These are phyloP conservation scores for Cyaniris semiargus DNA, from an alignment of 2,888 invertebrate genomes.

Conservation along the genomic window DNA sequence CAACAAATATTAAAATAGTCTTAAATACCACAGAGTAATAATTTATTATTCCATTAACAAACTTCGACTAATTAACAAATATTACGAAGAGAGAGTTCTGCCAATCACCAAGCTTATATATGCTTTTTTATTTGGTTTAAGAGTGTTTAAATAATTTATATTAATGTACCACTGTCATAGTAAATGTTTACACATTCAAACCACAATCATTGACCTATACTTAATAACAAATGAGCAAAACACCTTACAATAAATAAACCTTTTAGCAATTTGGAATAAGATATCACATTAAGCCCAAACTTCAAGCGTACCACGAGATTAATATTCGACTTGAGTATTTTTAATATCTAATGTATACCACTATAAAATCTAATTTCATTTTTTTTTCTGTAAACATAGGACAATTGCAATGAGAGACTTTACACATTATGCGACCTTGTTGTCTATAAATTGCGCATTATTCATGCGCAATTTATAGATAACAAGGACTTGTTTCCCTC, in stretches of 20 bases:
- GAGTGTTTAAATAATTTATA: background rate
- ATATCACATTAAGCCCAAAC: slow-evolving; percentile 29
- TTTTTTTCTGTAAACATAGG: background rate
- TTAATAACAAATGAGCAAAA: slow-evolving; percentile 10
- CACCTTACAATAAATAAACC: background rate
- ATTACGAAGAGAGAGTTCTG: background rate
- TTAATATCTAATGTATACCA: slow-evolving; percentile 29
- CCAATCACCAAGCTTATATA: background rate
- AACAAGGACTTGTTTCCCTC: no score
- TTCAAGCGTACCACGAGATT: slow-evolving; percentile 29
- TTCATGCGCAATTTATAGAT: no score
- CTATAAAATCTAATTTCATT: slow-evolving; percentile 1
- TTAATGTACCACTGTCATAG: background rate
- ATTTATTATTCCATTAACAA: background rate
- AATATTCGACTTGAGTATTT: slow-evolving; percentile 32
- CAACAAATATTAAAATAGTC: background rate
- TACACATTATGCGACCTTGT: no score
- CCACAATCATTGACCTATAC: background rate
- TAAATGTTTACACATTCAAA: background rate
- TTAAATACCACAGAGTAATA: background rate
- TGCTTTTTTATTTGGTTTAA: background rate
- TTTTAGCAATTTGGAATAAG: slow-evolving; percentile 18
- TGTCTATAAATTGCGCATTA: no score
- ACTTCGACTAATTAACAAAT: background rate
- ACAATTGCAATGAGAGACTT: background rate